phyloP scores from a whole-genome alignment of 2,888 invertebrate genomes.

The Flexamia atlantica region DNA sequence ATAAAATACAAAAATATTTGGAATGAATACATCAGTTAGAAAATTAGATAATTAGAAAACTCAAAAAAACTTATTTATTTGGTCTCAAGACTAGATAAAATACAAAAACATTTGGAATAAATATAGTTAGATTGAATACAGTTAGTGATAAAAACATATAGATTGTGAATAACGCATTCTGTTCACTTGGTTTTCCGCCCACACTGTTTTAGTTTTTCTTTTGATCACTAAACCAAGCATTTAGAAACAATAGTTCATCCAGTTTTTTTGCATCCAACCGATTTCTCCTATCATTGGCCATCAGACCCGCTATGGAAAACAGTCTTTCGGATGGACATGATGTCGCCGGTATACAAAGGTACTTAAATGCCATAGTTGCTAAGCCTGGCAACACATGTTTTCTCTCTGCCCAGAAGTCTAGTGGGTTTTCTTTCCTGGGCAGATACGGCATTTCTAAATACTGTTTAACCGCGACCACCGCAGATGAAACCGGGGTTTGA shows the following conservation, averaged over 20 bases:
- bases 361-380: neutral
- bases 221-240: no score
- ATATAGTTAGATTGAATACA: no score
- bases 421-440: neutral
- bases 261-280: conserved; percentile 14
- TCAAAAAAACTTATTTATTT: no score
- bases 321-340: conserved; percentile 29
- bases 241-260: conserved; percentile 33
- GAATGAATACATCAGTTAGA: no score
- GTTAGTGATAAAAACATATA: no score
- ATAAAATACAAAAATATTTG: no score
- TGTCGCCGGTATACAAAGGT: conserved; percentile 28
- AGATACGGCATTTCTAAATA: conserved; percentile 26
- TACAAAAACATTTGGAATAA: no score
- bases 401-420: neutral
- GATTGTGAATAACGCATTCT: no score
- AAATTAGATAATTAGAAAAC: no score
- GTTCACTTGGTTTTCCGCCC: no score
- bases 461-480: neutral
- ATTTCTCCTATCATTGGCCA: conserved; percentile 39
- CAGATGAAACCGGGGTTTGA: neutral
- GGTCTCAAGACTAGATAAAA: no score
- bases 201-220: no score
- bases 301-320: conserved; percentile 17
- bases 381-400: neutral